These are phyloP conservation scores for Drosophila nigrodunni DNA, from an alignment of 1,140 invertebrate species.

Conservation along the genomic window DNA sequence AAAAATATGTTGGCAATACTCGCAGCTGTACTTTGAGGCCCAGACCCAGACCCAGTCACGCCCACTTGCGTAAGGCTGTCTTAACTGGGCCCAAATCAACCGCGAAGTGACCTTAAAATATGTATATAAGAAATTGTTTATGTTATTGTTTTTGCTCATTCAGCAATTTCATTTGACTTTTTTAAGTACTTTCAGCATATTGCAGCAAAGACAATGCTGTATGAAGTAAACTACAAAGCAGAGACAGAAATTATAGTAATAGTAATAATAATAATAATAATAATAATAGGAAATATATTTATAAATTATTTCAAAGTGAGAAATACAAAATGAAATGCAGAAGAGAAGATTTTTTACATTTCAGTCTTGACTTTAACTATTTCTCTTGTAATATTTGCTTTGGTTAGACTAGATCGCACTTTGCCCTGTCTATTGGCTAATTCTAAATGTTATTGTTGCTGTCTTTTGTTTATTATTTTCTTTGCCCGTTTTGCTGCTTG, in stretches of 20 bases:
- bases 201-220: conserved; percentile 10
- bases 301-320: neutral
- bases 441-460: neutral
- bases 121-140: conserved; percentile 29
- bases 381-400: conserved; percentile 23
- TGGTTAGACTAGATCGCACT: conserved; percentile 10
- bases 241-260: too few relatives aligned
- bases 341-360: conserved; percentile 11
- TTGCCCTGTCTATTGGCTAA: conserved; percentile 16
- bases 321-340: neutral
- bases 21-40: conserved; percentile 21
- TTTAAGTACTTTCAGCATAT: conserved; percentile 18
- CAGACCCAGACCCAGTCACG: conserved; percentile 33
- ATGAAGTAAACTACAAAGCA: conserved; percentile 12
- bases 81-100: conserved; percentile 45
- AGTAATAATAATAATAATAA: too few relatives aligned
- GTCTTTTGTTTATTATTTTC: conserved; percentile 32
- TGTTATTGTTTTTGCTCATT: conserved; percentile 33
- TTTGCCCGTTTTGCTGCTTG: conserved; percentile 19
- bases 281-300: too few relatives aligned
- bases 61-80: conserved; percentile 54
- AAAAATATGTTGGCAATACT: conserved; percentile 18
- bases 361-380: conserved; percentile 8
- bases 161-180: conserved; percentile 39
- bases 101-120: conserved; percentile 62